Conservation (phyloP, 2,797 vertebrate genomes). For the Takifugu rubripes region DNA sequence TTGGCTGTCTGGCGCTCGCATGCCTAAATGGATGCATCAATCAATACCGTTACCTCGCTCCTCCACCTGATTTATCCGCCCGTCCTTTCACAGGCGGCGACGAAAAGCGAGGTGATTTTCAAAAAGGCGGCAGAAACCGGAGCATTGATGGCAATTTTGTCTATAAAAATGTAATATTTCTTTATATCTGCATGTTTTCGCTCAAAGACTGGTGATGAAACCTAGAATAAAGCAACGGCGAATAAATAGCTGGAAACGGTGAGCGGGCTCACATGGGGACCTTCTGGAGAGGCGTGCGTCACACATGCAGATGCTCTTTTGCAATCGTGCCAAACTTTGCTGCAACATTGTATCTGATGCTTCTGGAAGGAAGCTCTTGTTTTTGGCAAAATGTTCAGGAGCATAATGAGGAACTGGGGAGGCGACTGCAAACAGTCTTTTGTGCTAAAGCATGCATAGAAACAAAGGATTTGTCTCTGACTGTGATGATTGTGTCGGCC, state of each 20-base stretch:
- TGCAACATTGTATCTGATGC: too few relatives aligned
- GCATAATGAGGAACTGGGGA: too few relatives aligned
- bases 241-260: too few relatives aligned
- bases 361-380: too few relatives aligned
- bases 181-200: neutral
- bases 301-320: too few relatives aligned
- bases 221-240: too few relatives aligned
- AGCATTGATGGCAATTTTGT: neutral
- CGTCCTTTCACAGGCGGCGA: slow-evolving; percentile 24
- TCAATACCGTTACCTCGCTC: slow-evolving; percentile 20
- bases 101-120: slow-evolving; percentile 18
- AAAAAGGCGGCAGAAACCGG: neutral
- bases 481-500: neutral
- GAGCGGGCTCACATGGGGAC: too few relatives aligned
- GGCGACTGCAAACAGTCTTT: too few relatives aligned
- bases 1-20: slow-evolving; percentile 20
- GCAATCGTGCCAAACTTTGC: too few relatives aligned
- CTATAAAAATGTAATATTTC: neutral
- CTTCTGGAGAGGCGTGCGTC: too few relatives aligned
- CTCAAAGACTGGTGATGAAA: neutral
- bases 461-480: neutral
- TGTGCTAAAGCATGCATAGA: neutral
- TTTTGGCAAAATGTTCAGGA: too few relatives aligned
- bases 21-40: slow-evolving; percentile 43
- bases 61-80: slow-evolving; percentile 20